Base-by-base conservation (phyloP, 2,113 vertebrate species). In the Acrocephalus kingi region DNA sequence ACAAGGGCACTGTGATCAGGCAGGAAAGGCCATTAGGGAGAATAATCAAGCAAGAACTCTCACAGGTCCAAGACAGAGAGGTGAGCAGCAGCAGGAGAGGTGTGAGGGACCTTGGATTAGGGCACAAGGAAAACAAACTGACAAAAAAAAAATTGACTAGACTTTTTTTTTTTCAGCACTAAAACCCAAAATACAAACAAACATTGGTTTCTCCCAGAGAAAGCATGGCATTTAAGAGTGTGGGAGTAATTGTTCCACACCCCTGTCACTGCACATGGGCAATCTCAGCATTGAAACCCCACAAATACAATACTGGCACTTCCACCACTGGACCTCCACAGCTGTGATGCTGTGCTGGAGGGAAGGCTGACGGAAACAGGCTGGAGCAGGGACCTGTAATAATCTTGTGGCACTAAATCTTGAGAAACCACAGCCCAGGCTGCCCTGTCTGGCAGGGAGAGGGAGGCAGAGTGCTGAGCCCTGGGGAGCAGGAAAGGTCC, bases 151-250 rank as follows among this genome's bases (percentile, higher is more conserved):
- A n/a, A 51, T 7, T 27, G 9, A 62, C 22, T 35, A 14, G 25
- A 31, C 13, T 11, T 39, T 11, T 37, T 76, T 55, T 55, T 55
- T 46, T 49, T 2, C 30, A 33, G 5, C 1, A 4, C 14, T 56
- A 41, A 73, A 68, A 51, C 8, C 5, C 43, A 54, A 77, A 92
- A 59, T 6, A 48, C 27, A 56, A 59, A 45, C 45, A 46, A 45
- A 43, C 35, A 23, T 1, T 0, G 2, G 15, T 43, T 85, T 75
- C 61, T 81, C 41, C 41, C 19, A 18, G 41, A 28, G 30, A 13
- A 17, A 92, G 31, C 21, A 6, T 0, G 1, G 54, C 2, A 1
- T 28, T 90, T 22, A 22, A 35, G 67, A 61, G 33, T 0, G 2
- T 30, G 31, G 63, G 37, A 84, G n/a, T 28, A 77, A 82, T 27